Base-by-base conservation (phyloP, 2,113 vertebrate genomes). In the Clarias macrocephalus region DNA sequence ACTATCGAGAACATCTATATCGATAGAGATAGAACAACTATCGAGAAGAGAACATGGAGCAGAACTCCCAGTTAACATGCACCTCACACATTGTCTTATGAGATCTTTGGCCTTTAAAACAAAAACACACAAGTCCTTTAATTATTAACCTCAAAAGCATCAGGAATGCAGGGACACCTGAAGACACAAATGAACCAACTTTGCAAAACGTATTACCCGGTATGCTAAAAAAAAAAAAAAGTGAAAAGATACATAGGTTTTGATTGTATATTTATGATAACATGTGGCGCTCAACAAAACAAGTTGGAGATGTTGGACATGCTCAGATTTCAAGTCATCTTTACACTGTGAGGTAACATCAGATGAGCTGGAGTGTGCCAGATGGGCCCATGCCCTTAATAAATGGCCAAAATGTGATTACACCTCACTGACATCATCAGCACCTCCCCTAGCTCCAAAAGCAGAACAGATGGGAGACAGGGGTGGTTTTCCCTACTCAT, bases 91-190 rank as follows among this genome's bases (percentile, higher is more conserved):
- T 57, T 79, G 5, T 54, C 70, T 28, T 30, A 18, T 85, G 70
- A 83, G 85, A 77, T 85, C 86, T 60, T 91, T 86, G 75, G 80
- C 80, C 82, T 81, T 92, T 91, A 42, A 88, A 91, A 88, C 25
- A 89, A 60, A 86, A 52, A 28, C 12, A 62, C 10, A 54, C 72
- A 84, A 90, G 87, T 15, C 8, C 23, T 84, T 90, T 56, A 89
- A 93, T 93, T 77, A 92, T 93, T 94, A 92, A 94, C 91, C 73
- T 11, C 82, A 92, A 89, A 88, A 93, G 92, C 91, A 90, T 76
- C 63, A 57, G 85, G 84, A 86, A 65, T 66, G 84, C 54, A 86
- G 62, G 85, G 63, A 60, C 30, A 84, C 37, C 72, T 10, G 42
- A 10, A 30, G 60, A 68, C 9, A 75, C 21, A 73, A 30, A 86